A percentile compares a stretch with the other conserved stretches of the same genome.
Conservation (phyloP, 1,140 invertebrate genomes). For the Diabrotica undecimpunctata region DNA sequence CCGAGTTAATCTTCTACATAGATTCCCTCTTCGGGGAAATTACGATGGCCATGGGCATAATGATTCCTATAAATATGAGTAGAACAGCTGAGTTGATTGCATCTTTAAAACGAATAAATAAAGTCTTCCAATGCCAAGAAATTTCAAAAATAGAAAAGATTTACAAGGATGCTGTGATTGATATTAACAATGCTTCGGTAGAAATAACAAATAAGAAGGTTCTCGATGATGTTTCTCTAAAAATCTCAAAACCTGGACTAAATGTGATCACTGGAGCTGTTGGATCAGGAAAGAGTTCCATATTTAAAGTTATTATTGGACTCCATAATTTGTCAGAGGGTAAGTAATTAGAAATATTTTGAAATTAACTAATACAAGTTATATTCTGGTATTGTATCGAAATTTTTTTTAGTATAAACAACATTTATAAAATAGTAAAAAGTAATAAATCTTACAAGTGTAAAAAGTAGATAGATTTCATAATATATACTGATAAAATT, state of each 20-base stretch:
- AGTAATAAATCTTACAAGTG: too few species aligned
- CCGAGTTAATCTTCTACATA: constrained; percentile 73
- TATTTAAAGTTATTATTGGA: constrained; percentile 66
- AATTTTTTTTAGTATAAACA: too few species aligned
- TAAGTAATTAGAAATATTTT: constrained; percentile 16
- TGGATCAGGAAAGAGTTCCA: constrained; percentile 77
- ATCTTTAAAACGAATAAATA: constrained; percentile 28
- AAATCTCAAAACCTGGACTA: constrained; percentile 52
- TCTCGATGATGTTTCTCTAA: background rate
- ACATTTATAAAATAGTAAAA: too few species aligned
- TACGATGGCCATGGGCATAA: constrained; percentile 68
- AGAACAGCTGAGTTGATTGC: constrained; percentile 51
- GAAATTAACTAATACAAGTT: constrained; percentile 51
- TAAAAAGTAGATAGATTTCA: too few species aligned
- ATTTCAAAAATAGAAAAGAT: background rate
- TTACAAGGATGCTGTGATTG: background rate
- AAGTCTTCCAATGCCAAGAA: constrained; percentile 17
- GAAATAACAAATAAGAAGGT: background rate
- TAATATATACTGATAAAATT: too few species aligned
- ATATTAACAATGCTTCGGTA: background rate
- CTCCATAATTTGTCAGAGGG: constrained; percentile 66
- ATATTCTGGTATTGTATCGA: too few species aligned
- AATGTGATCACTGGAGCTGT: constrained; percentile 73
- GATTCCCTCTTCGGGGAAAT: constrained; percentile 71
- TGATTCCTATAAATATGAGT: constrained; percentile 65